phyloP scores from a whole-genome alignment of 2,888 invertebrate species.

The Antheraea yamamai region DNA sequence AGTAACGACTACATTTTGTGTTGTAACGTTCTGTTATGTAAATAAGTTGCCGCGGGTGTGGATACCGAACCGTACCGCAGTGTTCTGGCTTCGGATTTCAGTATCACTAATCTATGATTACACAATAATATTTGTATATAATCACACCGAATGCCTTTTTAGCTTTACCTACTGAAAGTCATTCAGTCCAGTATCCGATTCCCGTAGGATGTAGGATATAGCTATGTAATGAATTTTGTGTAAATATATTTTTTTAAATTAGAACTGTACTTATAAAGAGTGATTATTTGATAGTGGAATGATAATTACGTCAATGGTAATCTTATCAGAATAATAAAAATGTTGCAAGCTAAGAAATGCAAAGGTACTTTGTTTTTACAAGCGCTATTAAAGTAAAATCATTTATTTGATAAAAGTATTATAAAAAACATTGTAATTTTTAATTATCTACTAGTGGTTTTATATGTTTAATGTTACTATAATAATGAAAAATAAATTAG shows the following conservation, averaged over 20 bases:
- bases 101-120: neutral
- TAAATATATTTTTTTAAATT: neutral
- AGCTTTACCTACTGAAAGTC: neutral
- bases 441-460: too few relatives aligned
- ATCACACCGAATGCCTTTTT: neutral
- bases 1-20: neutral
- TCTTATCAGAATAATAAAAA: too few relatives aligned
- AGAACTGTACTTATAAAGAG: neutral
- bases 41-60: neutral
- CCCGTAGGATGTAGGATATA: neutral
- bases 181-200: neutral
- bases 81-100: conserved; percentile 1
- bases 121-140: neutral
- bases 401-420: too few relatives aligned
- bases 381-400: too few relatives aligned
- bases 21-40: conserved; percentile 11
- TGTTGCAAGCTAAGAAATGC: too few relatives aligned
- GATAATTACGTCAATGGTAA: too few relatives aligned
- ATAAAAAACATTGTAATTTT: too few relatives aligned
- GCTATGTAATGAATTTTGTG: neutral
- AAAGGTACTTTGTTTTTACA: too few relatives aligned
- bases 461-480: too few relatives aligned
- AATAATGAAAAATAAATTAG: too few relatives aligned
- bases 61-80: neutral
- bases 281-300: too few relatives aligned